These are phyloP conservation scores for Limnothrissa miodon DNA, from an alignment of 2,113 vertebrate genomes.

Conservation along the genomic window DNA sequence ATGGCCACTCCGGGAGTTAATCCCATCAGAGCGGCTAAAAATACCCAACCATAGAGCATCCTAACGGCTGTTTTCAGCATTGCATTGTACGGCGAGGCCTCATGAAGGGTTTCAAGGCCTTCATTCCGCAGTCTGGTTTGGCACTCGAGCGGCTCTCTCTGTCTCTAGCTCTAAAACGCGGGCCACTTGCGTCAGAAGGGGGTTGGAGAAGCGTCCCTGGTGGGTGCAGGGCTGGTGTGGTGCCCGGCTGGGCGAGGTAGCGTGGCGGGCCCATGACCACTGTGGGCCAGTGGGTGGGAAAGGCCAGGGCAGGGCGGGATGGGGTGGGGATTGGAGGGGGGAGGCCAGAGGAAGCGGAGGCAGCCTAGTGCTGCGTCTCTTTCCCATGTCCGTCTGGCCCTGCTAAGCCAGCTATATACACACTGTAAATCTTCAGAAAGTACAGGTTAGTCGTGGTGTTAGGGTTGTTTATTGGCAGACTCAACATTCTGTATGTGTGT, in stretches of 20 bases:
- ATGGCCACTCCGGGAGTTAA: not conserved
- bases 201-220: not conserved
- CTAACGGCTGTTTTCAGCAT: no score
- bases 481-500: not conserved
- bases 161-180: not conserved
- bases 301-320: not conserved
- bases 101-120: not conserved
- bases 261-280: not conserved
- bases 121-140: constrained; percentile 33
- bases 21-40: not conserved
- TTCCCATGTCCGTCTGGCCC: not conserved
- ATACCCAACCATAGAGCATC: not conserved
- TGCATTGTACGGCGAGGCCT: not conserved
- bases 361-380: not conserved
- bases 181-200: not conserved
- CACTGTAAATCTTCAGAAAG: not conserved
- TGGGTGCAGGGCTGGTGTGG: not conserved
- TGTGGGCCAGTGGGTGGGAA: not conserved
- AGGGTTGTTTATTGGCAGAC: not conserved
- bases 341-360: not conserved
- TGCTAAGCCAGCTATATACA: not conserved
- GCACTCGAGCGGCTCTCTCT: constrained; percentile 17
- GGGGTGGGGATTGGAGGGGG: not conserved
- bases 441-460: not conserved
- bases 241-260: not conserved